A percentile compares a stretch with the other conserved stretches of the same genome.
phyloP scores from a whole-genome alignment of 2,888 invertebrate genomes.

The Nomada lathburiana region DNA sequence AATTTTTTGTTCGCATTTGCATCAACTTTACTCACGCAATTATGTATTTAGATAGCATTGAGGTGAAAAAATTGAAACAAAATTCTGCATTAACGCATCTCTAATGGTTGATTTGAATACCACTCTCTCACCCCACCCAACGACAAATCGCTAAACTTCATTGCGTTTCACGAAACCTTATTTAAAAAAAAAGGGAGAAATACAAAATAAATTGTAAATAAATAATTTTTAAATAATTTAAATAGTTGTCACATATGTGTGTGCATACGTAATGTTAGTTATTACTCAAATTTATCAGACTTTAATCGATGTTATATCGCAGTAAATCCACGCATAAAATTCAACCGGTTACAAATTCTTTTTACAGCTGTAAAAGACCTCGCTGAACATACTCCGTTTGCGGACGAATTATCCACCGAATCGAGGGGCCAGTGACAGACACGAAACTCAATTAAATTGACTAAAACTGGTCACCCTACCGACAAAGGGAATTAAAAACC shows the following conservation, averaged over 20 bases:
- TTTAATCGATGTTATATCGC: no score
- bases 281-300: no score
- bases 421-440: slow-evolving; percentile 27
- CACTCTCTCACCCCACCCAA: slow-evolving; percentile 19
- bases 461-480: slow-evolving; percentile 26
- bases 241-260: no score
- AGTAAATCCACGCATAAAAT: not conserved
- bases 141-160: not conserved
- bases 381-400: not conserved
- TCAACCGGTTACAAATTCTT: not conserved
- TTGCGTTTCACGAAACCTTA: not conserved
- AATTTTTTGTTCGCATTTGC: slow-evolving; percentile 4
- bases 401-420: slow-evolving; percentile 31
- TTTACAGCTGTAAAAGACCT: not conserved
- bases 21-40: not conserved
- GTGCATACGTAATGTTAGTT: no score
- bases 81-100: not conserved
- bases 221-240: no score
- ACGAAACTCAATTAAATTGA: slow-evolving; percentile 37
- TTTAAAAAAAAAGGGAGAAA: no score
- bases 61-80: no score
- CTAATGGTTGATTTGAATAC: not conserved
- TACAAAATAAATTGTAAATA: not conserved
- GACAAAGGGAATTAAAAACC: slow-evolving; percentile 40
- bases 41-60: no score